Evolutionary conservation across 2,888 invertebrate species (phyloP), one percentile per base, ranked within the genome.

Genomic region (Hedya salicella): DNA sequence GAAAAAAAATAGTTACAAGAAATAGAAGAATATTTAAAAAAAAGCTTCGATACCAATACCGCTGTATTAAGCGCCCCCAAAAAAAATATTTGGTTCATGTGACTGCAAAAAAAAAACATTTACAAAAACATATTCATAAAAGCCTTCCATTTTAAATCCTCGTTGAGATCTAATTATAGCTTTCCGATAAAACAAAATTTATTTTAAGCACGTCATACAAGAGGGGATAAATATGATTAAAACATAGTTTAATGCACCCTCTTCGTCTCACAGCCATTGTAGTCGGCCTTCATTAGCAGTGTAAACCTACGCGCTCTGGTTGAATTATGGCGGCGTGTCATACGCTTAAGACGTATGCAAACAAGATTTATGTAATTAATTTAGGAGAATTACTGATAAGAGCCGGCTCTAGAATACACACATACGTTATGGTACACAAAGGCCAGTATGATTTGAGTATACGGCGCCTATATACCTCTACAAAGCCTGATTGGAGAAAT

Each of bases 281-380:
- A 86, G 85, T 83, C 83, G 78, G 80, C 88, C 82, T 89, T 89
- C 90, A 89, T 90, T 90, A 90, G 85, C 83, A 85, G 85, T 86
- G 86, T 87, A 89, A 88, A 88, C 88, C 80, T 79, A 81, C 78
- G 69, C 63, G 78, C 82, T 82, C 81, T 77, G 82, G 84, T 86
- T 91, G 89, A 92, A 83, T 91, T 91, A 91, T 90, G 84, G 90
- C 85, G 79, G 77, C 85, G 82, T 86, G 88, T 91, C 89, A 91
- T 89, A 88, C 88, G 91, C 88, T 90, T 90, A 89, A 91, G 91
- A 91, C 88, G 89, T 87, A 87, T 88, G 88, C 87, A 91, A 90
- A 91, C 90, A 91, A 91, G 91, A 91, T 92, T 91, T 92, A 92
- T 92, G 90, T 91, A 90, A 91, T 91, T 91, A 91, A 92, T 92